Evolutionary conservation across 2,888 invertebrate species (phyloP).

Genomic region (Chalcosyrphus nemorum): DNA sequence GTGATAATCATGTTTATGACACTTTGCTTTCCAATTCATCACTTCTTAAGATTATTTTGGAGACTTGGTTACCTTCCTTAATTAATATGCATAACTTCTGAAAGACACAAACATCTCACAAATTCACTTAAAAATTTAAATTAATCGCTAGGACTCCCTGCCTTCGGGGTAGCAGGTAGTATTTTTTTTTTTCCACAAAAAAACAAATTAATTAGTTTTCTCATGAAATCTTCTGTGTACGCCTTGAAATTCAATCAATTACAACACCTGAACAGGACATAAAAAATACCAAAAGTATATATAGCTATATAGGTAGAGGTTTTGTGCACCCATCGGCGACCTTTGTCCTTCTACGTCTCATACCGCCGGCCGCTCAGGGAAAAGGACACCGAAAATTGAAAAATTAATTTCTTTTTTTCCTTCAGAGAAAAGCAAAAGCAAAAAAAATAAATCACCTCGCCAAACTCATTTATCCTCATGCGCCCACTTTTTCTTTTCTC

Average conservation of each 20-base stretch:
- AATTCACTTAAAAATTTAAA: slow-evolving; percentile 8
- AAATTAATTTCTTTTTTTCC: slow-evolving; percentile 63
- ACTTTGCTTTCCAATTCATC: not conserved
- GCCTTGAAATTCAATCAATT: slow-evolving; percentile 56
- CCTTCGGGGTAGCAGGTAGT: not conserved
- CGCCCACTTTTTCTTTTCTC: slow-evolving; percentile 28
- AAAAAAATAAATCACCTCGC: slow-evolving; percentile 66
- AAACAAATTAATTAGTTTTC: slow-evolving; percentile 55
- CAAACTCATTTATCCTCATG: slow-evolving; percentile 65
- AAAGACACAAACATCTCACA: not conserved
- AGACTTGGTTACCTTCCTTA: not conserved
- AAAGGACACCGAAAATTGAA: slow-evolving; percentile 62
- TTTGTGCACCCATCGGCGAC: not conserved
- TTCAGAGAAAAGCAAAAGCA: not conserved
- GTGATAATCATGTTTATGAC: not conserved
- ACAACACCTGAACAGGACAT: slow-evolving; percentile 61
- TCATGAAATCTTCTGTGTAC: slow-evolving; percentile 17
- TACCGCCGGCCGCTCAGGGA: not conserved
- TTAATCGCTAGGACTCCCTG: not conserved
- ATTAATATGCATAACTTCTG: not conserved
- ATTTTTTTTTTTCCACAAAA: slow-evolving; percentile 3
- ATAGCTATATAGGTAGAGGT: slow-evolving; percentile 24
- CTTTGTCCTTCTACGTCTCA: slow-evolving; percentile 15
- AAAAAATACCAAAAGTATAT: slow-evolving; percentile 33
- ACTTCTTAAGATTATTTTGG: not conserved